Evolutionary conservation across 2,797 vertebrate genomes (phyloP), one percentile per base, ranked within the genome.

Genomic region (Oreochromis grahami): DNA sequence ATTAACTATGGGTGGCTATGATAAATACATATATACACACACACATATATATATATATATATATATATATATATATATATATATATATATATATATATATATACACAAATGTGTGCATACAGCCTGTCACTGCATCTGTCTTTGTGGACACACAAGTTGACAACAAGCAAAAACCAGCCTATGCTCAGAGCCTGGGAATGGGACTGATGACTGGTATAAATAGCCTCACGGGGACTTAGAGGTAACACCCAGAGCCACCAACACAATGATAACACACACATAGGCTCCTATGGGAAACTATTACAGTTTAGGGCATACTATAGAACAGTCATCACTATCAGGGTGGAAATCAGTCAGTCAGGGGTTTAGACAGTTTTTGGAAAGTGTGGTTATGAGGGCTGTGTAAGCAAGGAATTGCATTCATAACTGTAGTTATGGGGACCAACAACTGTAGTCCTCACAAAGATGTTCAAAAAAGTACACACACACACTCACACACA

Each of bases 191-290:
- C 84, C 89, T 93, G 92, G 90, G 91, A 93, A 94, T 86, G 60
- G 43, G 77, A 84, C 82, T 65, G 78, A 87, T 83, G 55, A 78
- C 76, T 82, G 84, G 82, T 89, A 91, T 81, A 91, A 93, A 94
- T 85, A 93, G 87, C 51, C 79, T 83, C 81, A 80, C 82, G 87
- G 82, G 74, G 87, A 79, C 86, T 80, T 48, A 14, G 82, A 86
- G 87, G 86, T 79, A 92, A 93, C 89, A 91, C 92, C 93, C 91
- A 81, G 84, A 89, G 86, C 85, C 85, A 87, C 89, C 89, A 88
- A 77, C 32, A 80, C 88, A 93, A 81, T 80, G 90, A 93, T 91
- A 90, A 91, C 89, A 81, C 58, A 78, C 45, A 77, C 53, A 82
- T 11, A 26, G 12, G 9, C 52, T 86, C 63, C 87, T 89, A 78